Evolutionary conservation across 2,113 vertebrate species (phyloP), one percentile per base, ranked within the genome.

Genomic region (Gymnobelideus leadbeateri): DNA sequence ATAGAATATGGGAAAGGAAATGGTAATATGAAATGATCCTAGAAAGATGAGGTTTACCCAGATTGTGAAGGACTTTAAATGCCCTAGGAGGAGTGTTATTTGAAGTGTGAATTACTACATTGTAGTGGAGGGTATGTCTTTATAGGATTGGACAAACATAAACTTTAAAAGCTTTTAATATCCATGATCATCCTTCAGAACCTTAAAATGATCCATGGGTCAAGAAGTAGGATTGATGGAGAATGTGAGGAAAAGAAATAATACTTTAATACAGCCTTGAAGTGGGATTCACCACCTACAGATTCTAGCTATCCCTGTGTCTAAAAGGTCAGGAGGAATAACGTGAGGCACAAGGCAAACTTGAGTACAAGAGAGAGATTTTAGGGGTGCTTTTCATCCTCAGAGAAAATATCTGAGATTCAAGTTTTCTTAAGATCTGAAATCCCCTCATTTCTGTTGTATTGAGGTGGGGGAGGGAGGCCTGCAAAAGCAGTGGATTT

Each of bases 371-470:
- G 50, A 19, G 51, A 52, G 16, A 0, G 7, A 11, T 4, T 16
- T 0, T 46, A 43, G 23, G 5, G 0, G 0, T 11, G 16, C 2
- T 26, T 16, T 46, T 47, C 50, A 24, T 11, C 28, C 1, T 11
- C 61, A 68, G 31, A 68, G 57, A 37, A 14, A 37, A 68, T 12
- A 37, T 68, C 14, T 37, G 11, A 68, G 37, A 68, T 68, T 68
- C 16, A 68, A 37, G 28, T 68, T 68, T 11, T 68, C 31, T 37
- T 10, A 68, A 68, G 31, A 84, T 43, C 68, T 84, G 68, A 14
- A 84, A 43, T 43, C 43, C 1, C 68, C 19, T 84, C 19, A 43
- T 84, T 43, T 43, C 19, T 7, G 23, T 43, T 6, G 7, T 84
- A 84, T 23, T 68, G 19, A 14, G 37, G 5, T 0, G 37, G 16